Evolutionary conservation across 2,888 invertebrate genomes (phyloP).

Genomic region (Zygogramma bicolorata): DNA sequence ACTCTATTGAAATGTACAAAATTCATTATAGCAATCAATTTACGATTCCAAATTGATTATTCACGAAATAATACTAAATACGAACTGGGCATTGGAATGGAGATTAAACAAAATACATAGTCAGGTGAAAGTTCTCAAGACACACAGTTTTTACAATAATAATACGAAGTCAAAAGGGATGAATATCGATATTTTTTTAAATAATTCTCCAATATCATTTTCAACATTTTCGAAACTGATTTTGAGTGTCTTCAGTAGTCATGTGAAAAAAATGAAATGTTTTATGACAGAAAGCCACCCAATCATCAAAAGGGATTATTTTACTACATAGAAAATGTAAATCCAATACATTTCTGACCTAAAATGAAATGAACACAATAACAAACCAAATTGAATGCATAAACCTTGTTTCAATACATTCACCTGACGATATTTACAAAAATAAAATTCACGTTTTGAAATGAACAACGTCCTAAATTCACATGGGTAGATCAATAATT

Average conservation of each 20-base stretch:
- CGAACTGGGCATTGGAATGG: slow-evolving; percentile 14
- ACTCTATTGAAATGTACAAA: slow-evolving; percentile 48
- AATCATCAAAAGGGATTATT: no score
- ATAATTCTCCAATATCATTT: no score
- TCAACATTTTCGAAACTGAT: no score
- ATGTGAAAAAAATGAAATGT: no score
- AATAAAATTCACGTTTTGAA: neutral
- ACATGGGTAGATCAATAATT: slow-evolving; percentile 20
- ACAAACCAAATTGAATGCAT: neutral
- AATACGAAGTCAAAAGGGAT: neutral
- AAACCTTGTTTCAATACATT: neutral
- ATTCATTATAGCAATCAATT: slow-evolving; percentile 39
- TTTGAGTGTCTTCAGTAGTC: no score
- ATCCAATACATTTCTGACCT: neutral
- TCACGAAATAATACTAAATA: slow-evolving; percentile 20
- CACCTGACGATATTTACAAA: slow-evolving; percentile 2
- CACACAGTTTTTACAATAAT: neutral
- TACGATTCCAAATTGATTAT: slow-evolving; percentile 27
- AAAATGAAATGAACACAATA: neutral
- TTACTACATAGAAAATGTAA: neutral
- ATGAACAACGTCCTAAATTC: neutral
- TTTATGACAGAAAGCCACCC: no score
- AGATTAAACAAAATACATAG: neutral
- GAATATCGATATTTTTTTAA: neutral
- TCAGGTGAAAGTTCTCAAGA: neutral